Base-by-base conservation (phyloP, 1,140 invertebrate species). In the Penaeus indicus region DNA sequence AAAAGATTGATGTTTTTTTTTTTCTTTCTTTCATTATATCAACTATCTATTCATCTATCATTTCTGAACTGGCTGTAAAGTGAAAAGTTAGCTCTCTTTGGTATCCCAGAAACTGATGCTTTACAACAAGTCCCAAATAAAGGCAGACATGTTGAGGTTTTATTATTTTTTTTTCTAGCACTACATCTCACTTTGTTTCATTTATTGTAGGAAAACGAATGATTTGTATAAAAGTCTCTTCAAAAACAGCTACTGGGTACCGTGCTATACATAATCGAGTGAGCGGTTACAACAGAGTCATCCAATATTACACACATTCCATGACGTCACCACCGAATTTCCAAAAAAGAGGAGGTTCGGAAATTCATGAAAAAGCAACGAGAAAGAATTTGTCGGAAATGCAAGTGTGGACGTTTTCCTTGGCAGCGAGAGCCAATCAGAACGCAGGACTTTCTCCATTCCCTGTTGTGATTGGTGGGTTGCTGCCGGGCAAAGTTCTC, bases 141-240 rank as follows among this genome's bases (percentile, higher is more conserved):
- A 88, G 86, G 86, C 86, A 88, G 86, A 88, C 83, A 83, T 78
- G 27, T 84, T 83, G 62, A 78, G 69, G 80, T 84, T 84, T 84
- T 72, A 88, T 81, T 81, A 88, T 61, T 81, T 84, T 80, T 88
- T 77, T 69, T 88, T 81, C 86, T 88, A 88, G 86, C 86, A 84
- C 86, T 88, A 88, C 72, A 75, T 84, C 86, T 88, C 86, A 84
- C 86, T 88, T 88, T 83, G 86, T 84, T 84, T 88, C 86, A 88
- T 88, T 88, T 88, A 88, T 88, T 84, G 86, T 88, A 88, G 86
- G 86, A 88, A 88, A 88, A 88, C 82, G 86, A 88, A 88, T 75
- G 63, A 77, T 86, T 88, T 84, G 86, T 88, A 88, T 88, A 88
- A 88, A 88, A 88, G 80, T 88, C 64, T 75, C 80, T 88, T 88